Conservation (phyloP, 2,797 vertebrate genomes). For the Phataginus tetradactyla region DNA sequence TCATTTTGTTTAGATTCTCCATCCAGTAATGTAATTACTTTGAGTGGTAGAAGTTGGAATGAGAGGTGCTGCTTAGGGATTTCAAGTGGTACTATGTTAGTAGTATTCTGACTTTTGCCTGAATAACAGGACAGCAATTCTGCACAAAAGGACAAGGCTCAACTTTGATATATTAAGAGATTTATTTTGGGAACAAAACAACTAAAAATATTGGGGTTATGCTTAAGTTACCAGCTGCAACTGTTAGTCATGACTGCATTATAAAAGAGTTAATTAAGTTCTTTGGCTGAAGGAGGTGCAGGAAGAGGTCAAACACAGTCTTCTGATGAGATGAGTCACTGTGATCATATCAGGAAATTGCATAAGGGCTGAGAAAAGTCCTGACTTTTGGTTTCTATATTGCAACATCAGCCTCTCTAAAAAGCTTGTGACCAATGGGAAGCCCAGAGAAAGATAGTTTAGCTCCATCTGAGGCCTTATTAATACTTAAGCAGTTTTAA, state of each 20-base stretch:
- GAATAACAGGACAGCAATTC: not conserved
- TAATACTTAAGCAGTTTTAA: not conserved
- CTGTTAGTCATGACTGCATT: conserved; percentile 40
- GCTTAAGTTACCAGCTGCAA: conserved; percentile 55
- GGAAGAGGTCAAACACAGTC: not conserved
- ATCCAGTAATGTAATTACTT: not conserved
- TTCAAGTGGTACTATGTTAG: not conserved
- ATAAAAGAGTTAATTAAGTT: conserved; percentile 38
- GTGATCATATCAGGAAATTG: not conserved
- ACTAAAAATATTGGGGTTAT: conserved; percentile 14
- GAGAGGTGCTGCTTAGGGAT: not conserved
- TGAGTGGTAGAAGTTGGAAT: not conserved
- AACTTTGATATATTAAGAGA: not conserved
- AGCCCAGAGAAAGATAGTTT: not conserved
- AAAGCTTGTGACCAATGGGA: not conserved
- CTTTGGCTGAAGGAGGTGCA: not conserved
- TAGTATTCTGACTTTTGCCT: not conserved
- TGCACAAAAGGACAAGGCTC: not conserved
- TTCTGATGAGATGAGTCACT: conserved; percentile 40
- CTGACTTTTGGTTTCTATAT: not conserved
- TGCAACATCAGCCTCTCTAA: not conserved
- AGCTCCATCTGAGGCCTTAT: not conserved
- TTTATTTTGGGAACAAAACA: conserved; percentile 49
- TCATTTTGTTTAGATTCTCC: not conserved
- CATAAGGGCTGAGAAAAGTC: not conserved